These are phyloP conservation scores for Oceanodroma tethys DNA, from an alignment of 2,113 vertebrate species.

Conservation along the genomic window DNA sequence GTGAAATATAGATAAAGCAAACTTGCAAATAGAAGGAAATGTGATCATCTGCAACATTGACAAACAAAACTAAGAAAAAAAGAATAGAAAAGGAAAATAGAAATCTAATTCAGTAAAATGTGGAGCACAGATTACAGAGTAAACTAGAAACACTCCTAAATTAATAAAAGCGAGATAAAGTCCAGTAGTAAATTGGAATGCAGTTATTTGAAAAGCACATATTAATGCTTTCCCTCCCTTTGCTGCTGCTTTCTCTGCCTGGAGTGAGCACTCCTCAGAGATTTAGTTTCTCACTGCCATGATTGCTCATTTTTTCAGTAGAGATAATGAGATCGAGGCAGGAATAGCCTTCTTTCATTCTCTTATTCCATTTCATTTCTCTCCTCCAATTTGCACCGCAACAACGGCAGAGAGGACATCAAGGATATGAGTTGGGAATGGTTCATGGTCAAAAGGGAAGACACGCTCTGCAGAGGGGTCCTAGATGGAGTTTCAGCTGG, in stretches of 20 bases:
- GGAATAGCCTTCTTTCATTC: neutral
- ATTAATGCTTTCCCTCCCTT: neutral
- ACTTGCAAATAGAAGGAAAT: conserved; percentile 10
- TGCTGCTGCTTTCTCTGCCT: neutral
- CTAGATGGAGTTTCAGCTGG: neutral
- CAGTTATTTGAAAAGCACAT: neutral
- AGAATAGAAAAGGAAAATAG: neutral
- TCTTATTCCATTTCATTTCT: conserved; percentile 20
- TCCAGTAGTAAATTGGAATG: conserved; percentile 11
- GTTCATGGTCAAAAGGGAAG: neutral
- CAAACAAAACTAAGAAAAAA: neutral
- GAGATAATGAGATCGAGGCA: neutral
- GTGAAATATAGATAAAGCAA: conserved; percentile 1
- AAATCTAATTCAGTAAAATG: neutral
- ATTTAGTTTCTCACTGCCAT: conserved; percentile 11
- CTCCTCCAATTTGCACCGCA: neutral
- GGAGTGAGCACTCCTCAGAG: neutral
- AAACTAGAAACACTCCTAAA: neutral
- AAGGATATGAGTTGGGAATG: neutral
- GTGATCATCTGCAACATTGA: neutral
- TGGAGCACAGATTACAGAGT: neutral
- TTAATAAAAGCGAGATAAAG: neutral
- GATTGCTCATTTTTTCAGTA: conserved; percentile 21
- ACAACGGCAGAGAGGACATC: neutral
- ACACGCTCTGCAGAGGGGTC: neutral